Evolutionary conservation across 2,113 vertebrate genomes (phyloP), one percentile per base, ranked within the genome.

Genomic region (Phainopepla nitens): DNA sequence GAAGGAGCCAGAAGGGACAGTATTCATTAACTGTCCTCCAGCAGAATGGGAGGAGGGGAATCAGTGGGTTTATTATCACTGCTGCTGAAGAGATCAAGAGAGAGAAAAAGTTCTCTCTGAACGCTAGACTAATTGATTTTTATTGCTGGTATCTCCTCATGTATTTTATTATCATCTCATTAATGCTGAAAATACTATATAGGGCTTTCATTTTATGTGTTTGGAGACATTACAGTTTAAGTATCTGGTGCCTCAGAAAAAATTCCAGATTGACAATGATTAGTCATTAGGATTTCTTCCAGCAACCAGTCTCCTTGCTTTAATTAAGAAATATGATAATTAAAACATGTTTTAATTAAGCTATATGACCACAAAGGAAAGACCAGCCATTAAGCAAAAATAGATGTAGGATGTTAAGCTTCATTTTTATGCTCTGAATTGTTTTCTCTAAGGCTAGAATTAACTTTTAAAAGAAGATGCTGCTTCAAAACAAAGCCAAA

Each of bases 251-350:
- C 65, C 84, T 94, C 1, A 0, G 89, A 92, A 94, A 91, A 61
- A 79, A 60, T 35, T 91, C 83, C 89, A 94, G 94, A 91, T 84
- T 87, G 92, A 92, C 64, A 90, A 86, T 81, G 68, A 95, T 93
- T 92, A 94, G 79, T 62, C 79, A 92, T 90, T 93, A 90, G 86
- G 90, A 93, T 96, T 90, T 92, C 71, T 90, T 90, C 92, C 92
- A 92, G 79, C 47, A 81, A 81, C 28, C 20, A 27, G 44, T 78
- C 82, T 86, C 56, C 76, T 92, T 64, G 41, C 64, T 92, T 96
- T 96, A 94, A 96, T 96, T 93, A 93, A 93, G 93, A 94, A 93
- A 92, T 90, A 70, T 5, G 23, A 86, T 92, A 73, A 91, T 94
- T 81, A 88, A 89, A 68, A 21, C 44, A 29, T 57, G 68, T 75